phyloP scores from a whole-genome alignment of 2,888 invertebrate genomes.

The Agonum fuliginosum region DNA sequence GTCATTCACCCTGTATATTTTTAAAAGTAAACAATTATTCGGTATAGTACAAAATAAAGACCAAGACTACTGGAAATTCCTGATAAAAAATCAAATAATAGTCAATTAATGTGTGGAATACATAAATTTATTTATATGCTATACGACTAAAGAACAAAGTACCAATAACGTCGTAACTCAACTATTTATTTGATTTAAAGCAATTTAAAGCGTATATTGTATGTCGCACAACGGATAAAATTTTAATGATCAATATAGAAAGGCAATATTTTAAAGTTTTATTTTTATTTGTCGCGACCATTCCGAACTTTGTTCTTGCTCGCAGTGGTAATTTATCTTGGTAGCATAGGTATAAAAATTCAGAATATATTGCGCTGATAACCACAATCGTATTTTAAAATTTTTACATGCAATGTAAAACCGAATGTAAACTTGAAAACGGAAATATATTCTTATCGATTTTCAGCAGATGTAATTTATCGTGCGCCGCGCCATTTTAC shows the following conservation, averaged over 20 bases:
- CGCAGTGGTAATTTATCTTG: constrained; percentile 17
- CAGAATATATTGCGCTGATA: constrained; percentile 30
- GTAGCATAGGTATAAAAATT: constrained; percentile 17
- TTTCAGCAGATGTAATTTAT: constrained; percentile 38
- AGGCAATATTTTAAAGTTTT: background rate
- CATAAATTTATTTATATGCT: too few relatives aligned
- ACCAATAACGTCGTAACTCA: too few relatives aligned
- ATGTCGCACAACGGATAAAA: background rate
- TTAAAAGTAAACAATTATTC: too few relatives aligned
- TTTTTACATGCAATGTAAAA: constrained; percentile 40
- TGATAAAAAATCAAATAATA: too few relatives aligned
- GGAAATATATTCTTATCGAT: constrained; percentile 41
- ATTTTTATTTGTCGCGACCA: background rate
- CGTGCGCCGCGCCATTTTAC: background rate
- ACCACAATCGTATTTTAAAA: constrained; percentile 43
- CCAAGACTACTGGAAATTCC: too few relatives aligned
- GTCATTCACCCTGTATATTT: too few relatives aligned
- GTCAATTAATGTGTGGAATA: too few relatives aligned
- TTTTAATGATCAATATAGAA: background rate
- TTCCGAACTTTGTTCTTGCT: constrained; percentile 6
- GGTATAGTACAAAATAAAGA: too few relatives aligned
- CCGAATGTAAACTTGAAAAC: constrained; percentile 40
- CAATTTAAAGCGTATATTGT: too few relatives aligned
- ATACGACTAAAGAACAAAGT: too few relatives aligned
- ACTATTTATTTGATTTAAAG: too few relatives aligned